These are phyloP conservation scores for Sebastes variabilis DNA, from an alignment of 2,797 vertebrate species.

Conservation along the genomic window DNA sequence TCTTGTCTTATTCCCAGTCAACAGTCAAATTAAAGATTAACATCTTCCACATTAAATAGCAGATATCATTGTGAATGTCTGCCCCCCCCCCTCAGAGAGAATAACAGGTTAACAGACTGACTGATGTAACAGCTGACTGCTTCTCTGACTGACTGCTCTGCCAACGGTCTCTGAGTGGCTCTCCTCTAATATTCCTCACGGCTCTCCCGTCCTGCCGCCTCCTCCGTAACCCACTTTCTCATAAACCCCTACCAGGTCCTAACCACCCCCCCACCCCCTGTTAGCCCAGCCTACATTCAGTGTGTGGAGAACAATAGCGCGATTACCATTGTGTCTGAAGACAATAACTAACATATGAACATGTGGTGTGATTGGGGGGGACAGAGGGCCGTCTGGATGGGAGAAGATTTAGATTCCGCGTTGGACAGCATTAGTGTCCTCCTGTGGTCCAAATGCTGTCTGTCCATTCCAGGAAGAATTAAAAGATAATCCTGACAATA, in stretches of 20 bases:
- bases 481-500: neutral
- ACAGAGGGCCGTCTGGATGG: neutral
- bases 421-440: neutral
- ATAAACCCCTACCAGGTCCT: slow-evolving; percentile 28
- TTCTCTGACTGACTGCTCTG: slow-evolving; percentile 31
- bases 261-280: neutral
- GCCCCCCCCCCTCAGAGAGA: neutral
- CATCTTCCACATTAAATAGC: neutral
- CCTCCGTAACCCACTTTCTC: slow-evolving; percentile 67
- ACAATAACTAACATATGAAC: slow-evolving; percentile 61
- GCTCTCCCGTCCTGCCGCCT: slow-evolving; percentile 7
- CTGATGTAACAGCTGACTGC: slow-evolving; percentile 27
- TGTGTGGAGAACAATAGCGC: slow-evolving; percentile 51
- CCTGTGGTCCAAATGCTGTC: neutral
- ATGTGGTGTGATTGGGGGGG: slow-evolving; percentile 24
- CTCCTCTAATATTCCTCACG: slow-evolving; percentile 5
- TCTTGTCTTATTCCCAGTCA: neutral
- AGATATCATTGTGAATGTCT: too few relatives aligned
- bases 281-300: slow-evolving; percentile 29
- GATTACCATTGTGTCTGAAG: slow-evolving; percentile 50
- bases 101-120: neutral
- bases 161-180: slow-evolving; percentile 25
- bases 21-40: neutral
- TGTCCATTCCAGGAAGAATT: neutral
- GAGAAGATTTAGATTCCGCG: neutral